Percentiles rank a stretch among this genome's conserved stretches.
Evolutionary conservation across 2,113 vertebrate species (phyloP).

Genomic region (Deroptyus accipitrinus): DNA sequence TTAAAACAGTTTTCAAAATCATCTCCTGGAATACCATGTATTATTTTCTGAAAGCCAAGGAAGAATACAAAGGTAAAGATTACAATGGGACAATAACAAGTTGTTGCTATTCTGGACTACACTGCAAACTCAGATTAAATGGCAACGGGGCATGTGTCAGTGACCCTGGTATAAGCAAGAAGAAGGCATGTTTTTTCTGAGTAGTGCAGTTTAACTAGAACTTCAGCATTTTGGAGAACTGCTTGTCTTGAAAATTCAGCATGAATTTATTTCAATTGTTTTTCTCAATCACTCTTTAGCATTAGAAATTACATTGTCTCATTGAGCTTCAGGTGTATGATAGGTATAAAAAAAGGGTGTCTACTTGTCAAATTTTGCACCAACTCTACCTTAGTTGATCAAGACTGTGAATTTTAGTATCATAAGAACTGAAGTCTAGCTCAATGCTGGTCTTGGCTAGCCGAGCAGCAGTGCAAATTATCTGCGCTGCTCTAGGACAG

Average conservation of each 20-base stretch:
- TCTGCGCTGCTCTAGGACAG: background rate
- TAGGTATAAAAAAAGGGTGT: background rate
- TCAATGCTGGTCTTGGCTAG: background rate
- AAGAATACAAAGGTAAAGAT: rapidly evolving
- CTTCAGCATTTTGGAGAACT: background rate
- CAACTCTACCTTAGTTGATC: background rate
- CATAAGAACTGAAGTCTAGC: background rate
- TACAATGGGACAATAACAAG: background rate
- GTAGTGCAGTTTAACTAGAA: background rate
- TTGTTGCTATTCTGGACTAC: background rate
- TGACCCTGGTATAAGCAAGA: background rate
- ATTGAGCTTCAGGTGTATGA: background rate
- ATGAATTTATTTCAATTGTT: background rate
- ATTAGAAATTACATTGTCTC: background rate
- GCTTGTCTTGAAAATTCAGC: background rate
- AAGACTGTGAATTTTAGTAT: background rate
- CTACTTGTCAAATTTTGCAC: background rate
- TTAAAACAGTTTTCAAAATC: rapidly evolving
- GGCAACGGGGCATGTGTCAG: background rate
- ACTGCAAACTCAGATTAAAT: background rate
- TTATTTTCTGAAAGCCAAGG: background rate
- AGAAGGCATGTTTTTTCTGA: background rate
- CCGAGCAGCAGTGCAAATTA: background rate
- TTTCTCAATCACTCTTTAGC: background rate
- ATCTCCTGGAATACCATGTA: background rate